These are phyloP conservation scores for Xiphophorus hellerii DNA, from an alignment of 2,113 vertebrate species.

Conservation along the genomic window DNA sequence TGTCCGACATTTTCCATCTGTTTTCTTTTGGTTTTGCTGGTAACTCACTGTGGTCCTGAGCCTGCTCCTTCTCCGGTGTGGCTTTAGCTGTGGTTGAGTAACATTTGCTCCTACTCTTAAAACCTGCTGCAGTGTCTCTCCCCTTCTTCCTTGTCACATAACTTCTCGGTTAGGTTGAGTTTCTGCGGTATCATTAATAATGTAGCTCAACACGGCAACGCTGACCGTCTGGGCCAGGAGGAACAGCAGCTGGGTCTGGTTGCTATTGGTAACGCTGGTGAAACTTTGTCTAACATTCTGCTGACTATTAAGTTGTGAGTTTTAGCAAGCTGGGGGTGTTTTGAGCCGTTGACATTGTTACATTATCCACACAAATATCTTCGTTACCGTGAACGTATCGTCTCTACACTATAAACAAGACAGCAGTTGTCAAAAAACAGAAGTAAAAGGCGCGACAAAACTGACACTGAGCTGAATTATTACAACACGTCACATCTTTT, in stretches of 20 bases:
- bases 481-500: conserved; percentile 37
- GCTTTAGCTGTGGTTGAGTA: neutral
- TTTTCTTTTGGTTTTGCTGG: neutral
- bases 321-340: neutral
- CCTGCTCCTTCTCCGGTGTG: conserved; percentile 14
- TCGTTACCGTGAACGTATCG: neutral
- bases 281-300: conserved; percentile 5
- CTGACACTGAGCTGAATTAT: neutral
- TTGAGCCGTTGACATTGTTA: neutral
- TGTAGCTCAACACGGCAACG: conserved; percentile 31
- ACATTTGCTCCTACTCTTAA: neutral
- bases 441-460: neutral
- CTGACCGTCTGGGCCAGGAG: conserved; percentile 55
- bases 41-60: conserved; percentile 45
- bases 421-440: neutral
- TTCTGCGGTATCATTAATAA: conserved; percentile 68
- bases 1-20: neutral
- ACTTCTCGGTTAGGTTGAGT: conserved; percentile 43
- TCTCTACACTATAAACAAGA: neutral
- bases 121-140: neutral
- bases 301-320: neutral
- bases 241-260: conserved; percentile 40
- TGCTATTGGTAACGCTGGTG: conserved; percentile 47
- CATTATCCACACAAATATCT: neutral
- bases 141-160: conserved; percentile 39